These are phyloP conservation scores for Parazoanthus darwini DNA, from an alignment of 92 coral and sea anemone genomes.

Conservation along the genomic window DNA sequence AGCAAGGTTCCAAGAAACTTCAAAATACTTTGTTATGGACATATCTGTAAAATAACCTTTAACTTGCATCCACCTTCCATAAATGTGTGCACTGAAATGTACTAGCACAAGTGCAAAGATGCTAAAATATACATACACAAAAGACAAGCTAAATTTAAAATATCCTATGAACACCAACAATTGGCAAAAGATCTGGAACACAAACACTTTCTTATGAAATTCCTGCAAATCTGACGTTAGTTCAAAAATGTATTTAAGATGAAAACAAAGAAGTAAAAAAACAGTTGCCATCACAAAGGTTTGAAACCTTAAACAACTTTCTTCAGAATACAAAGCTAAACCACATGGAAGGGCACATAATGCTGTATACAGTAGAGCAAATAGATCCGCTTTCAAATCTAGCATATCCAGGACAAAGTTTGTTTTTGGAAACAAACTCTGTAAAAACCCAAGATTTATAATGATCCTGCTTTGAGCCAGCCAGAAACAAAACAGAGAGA, in stretches of 20 bases:
- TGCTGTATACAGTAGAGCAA: background rate
- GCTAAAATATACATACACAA: background rate
- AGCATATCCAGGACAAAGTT: constrained; percentile 15
- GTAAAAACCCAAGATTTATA: no score
- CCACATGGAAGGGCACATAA: background rate
- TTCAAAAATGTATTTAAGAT: background rate
- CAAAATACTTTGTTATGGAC: background rate
- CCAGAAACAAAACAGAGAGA: no score
- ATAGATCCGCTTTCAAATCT: background rate
- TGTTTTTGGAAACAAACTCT: background rate
- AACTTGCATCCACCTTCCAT: background rate
- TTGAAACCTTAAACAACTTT: background rate
- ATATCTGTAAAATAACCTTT: background rate
- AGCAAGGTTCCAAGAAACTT: background rate
- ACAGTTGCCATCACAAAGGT: background rate
- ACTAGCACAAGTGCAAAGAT: background rate
- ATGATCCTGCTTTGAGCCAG: no score
- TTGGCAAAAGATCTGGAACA: background rate
- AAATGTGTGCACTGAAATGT: background rate
- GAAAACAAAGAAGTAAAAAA: background rate
- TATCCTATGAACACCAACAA: background rate
- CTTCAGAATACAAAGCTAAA: background rate
- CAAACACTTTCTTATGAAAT: background rate
- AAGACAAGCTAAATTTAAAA: background rate
- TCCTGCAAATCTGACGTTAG: background rate